Base-by-base conservation (phyloP, 2,888 invertebrate genomes). In the Spilosoma lubricipeda region DNA sequence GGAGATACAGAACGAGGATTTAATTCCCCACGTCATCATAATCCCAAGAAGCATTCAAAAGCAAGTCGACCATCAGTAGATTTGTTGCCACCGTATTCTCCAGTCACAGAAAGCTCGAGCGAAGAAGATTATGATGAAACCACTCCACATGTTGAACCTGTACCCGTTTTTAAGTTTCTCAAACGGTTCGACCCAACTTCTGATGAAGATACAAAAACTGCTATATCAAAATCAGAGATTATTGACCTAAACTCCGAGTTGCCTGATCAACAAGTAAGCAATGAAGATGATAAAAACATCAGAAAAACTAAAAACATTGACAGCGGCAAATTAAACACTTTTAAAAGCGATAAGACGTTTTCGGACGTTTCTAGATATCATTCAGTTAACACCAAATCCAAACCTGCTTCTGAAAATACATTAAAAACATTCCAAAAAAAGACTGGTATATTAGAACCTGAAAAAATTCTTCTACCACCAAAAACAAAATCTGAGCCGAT, bases 401-500 rank as follows among this genome's bases (percentile, higher is more conserved):
- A 70, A 59, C 71, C 87, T 42, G 78, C 85, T 5, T 80, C 82
- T 71, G 81, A 80, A 64, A 23, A 30, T 48, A 13, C 27, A 36
- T 4, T 77, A 15, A 70, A 78, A 45, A 56, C n/a, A 7, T 71
- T 76, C 23, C 81, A 75, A 1, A 80, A 74, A 11, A 76, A 71
- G 1, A 79, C 77, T 20, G 72, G 82, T 3, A 78, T 92, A 2
- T 84, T 87, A 2, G 87, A 86, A 7, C 94, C 94, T 23, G 88
- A 89, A 8, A 90, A 79, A 77, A 93, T 95, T 20, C 86, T 97
- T 0, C 80, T 96, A n/a, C 97, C 97, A 0, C 97, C 97, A 0
- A 96, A 96, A 79, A 88, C 88, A 1, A 95, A 96, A 27, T 93
- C 92, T 75, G 88, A 96, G 2, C 82, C 88, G 1, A 78, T 89